These are phyloP conservation scores for Epicampocera succincta DNA, from an alignment of 2,888 invertebrate species.

Conservation along the genomic window DNA sequence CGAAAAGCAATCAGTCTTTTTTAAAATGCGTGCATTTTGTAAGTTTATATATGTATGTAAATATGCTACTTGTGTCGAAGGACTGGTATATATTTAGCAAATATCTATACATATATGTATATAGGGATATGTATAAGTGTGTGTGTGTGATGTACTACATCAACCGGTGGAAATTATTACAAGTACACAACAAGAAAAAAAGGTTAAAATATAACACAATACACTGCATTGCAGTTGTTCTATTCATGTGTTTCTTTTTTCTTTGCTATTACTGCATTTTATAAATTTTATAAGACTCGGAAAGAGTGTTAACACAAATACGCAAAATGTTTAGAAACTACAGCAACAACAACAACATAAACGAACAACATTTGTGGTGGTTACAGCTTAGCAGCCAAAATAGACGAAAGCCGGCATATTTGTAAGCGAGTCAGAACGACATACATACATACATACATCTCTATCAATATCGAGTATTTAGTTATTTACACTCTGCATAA, in stretches of 20 bases:
- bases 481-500: no score
- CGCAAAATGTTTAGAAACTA: conserved; percentile 6
- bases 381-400: neutral
- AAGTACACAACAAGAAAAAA: conserved; percentile 16
- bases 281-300: neutral
- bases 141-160: conserved; percentile 32
- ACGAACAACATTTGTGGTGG: neutral
- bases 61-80: conserved; percentile 1
- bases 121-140: neutral
- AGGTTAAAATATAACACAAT: neutral
- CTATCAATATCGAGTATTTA: no score
- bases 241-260: neutral
- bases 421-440: no score
- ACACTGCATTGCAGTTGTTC: conserved; percentile 57
- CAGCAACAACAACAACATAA: no score
- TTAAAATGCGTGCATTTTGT: conserved; percentile 16
- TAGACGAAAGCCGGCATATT: no score
- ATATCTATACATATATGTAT: neutral
- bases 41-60: conserved; percentile 13
- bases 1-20: neutral
- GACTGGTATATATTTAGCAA: conserved; percentile 5
- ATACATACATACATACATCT: no score
- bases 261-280: conserved; percentile 36
- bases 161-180: conserved; percentile 43
- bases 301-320: conserved; percentile 42